Base-by-base conservation (phyloP, 2,113 vertebrate species). In the Parotia lawesii region DNA sequence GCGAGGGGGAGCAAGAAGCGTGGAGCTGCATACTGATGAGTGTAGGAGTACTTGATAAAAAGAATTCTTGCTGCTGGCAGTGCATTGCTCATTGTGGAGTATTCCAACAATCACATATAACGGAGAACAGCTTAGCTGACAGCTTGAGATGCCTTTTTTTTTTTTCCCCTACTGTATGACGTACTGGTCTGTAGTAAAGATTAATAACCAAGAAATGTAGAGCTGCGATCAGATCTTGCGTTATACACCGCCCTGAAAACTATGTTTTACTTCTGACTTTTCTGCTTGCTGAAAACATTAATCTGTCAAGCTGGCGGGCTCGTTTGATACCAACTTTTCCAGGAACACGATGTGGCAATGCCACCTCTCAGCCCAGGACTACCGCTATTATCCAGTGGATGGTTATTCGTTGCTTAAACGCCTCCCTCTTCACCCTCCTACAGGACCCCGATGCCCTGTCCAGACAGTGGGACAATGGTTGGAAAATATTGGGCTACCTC, bases 291-390 rank as follows among this genome's bases (percentile, higher is more conserved):
- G 97, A 95, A 97, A 97, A 96, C 97, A 93, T 97, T 97, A 95
- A 98, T 98, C 97, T 97, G 91, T 97, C 98, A 98, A 98, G 98
- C 99, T 99, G 99, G 99, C 99, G 97, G 99, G 99, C 98, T 99
- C 99, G 51, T 99, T 99, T 97, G 99, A 99, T 98, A 99, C 98
- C 98, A 99, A 99, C 98, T 98, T 99, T 98, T 98, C 99, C 96
- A 98, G 99, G 95, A 99, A 99, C 98, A 99, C 98, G 97, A 99
- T 99, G 99, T 99, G 99, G 99, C 99, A 99, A 98, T 99, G 99
- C 98, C 99, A 99, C 98, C 98, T 99, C 97, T 99, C 99, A 96
- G 99, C 99, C 98, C 99, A 99, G 97, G 99, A 99, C 98, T 99
- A 99, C 97, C 99, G 99, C 96, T 99, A 99, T 97, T 99, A 99